Evolutionary conservation across 2,888 invertebrate species (phyloP), one percentile per base, ranked within the genome.

Genomic region (Pegoplata infirma): DNA sequence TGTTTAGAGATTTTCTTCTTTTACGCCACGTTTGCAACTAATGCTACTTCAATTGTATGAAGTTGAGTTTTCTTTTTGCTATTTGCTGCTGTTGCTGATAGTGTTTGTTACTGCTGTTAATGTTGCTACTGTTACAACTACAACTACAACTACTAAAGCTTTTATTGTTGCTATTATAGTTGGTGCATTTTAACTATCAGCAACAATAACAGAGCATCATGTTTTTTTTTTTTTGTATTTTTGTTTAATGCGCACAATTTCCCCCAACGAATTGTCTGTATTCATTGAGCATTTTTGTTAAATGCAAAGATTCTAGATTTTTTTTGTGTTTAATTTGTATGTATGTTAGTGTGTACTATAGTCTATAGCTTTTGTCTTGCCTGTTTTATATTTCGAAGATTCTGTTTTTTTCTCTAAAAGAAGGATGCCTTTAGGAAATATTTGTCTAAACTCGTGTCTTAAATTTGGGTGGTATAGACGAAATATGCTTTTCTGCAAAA

Each of bases 231-330:
- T 66, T 21, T 23, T 28, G 14, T 32, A 51, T 55, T 66, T 21
- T 23, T 28, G 14, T 53, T 53, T 61, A 68, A 59, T 74, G 67
- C 63, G 47, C 64, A 59, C 73, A 78, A 69, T 78, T 78, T 73
- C 59, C 53, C 32, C n/a, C 17, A 53, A 64, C 44, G 56, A 5
- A n/a, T 49, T 66, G 47, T 58, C 21, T 64, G 73, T 51, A 6
- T 58, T 36, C 36, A 36, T 36, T 36, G 36, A 36, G 36, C 36
- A 12, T 36, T 36, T 36, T 36, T 12, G 36, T 36, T 12, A 8
- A 40, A 40, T n/a, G n/a, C 36, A n/a, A n/a, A 12, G 36, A 40
- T 40, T 40, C n/a, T 40, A n/a, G 4, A 12, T 36, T n/a, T 40
- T n/a, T 40, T n/a, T 40, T 12, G 12, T n/a, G n/a, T 40, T 40